Conservation (phyloP, 2,888 invertebrate species). For the Saturnia pavonia region DNA sequence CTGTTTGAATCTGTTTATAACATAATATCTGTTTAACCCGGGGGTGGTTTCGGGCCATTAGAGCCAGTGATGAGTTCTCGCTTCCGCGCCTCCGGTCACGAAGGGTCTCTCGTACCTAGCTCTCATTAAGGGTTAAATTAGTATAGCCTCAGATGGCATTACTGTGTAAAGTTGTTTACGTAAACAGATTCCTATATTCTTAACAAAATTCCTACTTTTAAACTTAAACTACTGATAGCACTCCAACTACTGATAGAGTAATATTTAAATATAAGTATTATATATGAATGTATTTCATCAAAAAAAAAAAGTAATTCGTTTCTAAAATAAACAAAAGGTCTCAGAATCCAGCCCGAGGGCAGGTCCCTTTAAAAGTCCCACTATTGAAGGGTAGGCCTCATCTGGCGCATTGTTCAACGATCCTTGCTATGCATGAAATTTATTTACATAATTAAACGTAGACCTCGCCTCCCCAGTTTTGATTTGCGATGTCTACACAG, state of each 20-base stretch:
- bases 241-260: background rate
- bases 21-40: constrained; percentile 62
- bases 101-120: constrained; percentile 53
- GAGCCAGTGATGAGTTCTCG: constrained; percentile 66
- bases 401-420: constrained; percentile 74
- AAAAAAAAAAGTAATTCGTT: constrained; percentile 27
- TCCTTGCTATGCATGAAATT: constrained; percentile 75
- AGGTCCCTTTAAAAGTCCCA: constrained; percentile 66
- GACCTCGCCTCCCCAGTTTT: constrained; percentile 62
- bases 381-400: constrained; percentile 62
- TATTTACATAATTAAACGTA: constrained; percentile 80
- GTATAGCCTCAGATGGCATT: constrained; percentile 54
- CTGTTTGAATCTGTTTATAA: constrained; percentile 53
- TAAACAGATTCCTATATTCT: constrained; percentile 43
- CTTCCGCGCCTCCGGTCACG: constrained; percentile 69
- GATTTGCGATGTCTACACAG: constrained; percentile 75
- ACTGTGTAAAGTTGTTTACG: constrained; percentile 51
- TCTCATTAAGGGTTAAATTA: constrained; percentile 73
- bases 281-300: background rate
- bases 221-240: background rate
- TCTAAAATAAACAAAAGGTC: constrained; percentile 54
- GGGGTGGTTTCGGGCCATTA: constrained; percentile 69
- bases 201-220: background rate
- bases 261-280: constrained; percentile 9
- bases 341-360: constrained; percentile 59